Evolutionary conservation across 2,888 invertebrate genomes (phyloP).

Genomic region (Caenorhabditis macrosperma): DNA sequence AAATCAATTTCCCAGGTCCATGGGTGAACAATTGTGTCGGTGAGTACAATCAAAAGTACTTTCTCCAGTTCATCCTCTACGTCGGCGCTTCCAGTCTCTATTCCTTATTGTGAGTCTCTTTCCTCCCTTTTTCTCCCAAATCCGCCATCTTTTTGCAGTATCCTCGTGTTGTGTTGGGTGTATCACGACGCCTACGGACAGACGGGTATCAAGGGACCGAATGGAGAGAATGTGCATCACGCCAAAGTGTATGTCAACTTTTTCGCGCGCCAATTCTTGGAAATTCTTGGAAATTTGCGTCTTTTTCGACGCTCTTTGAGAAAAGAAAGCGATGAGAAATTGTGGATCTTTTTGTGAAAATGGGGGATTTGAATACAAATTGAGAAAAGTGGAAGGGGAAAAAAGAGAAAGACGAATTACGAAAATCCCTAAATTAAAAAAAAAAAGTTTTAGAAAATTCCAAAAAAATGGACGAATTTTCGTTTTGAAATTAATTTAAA

Average conservation of each 20-base stretch:
- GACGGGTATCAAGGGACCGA: conserved; percentile 68
- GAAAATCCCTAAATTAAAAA: no score
- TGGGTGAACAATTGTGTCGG: conserved; percentile 94
- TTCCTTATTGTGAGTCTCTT: conserved; percentile 70
- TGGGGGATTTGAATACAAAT: background rate
- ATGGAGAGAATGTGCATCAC: conserved; percentile 75
- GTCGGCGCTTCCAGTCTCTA: conserved; percentile 73
- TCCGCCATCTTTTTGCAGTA: conserved; percentile 52
- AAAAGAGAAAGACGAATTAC: no score
- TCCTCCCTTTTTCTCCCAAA: background rate
- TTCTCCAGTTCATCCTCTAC: conserved; percentile 86
- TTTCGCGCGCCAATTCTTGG: no score
- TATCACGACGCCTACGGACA: conserved; percentile 72
- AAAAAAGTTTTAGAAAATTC: no score
- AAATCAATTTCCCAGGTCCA: conserved; percentile 69
- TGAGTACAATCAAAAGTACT: conserved; percentile 92
- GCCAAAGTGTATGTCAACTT: conserved; percentile 74
- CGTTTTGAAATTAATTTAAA: no score
- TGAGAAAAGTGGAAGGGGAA: no score
- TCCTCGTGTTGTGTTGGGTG: conserved; percentile 76
- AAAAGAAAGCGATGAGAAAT: background rate
- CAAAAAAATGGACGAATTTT: no score
- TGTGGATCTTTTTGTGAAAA: background rate
- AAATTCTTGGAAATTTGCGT: background rate
- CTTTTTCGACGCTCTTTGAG: background rate